Evolutionary conservation across 35 echinoderm and acorn worm genomes (phyloP).

Genomic region (Nesometra sesokonis): DNA sequence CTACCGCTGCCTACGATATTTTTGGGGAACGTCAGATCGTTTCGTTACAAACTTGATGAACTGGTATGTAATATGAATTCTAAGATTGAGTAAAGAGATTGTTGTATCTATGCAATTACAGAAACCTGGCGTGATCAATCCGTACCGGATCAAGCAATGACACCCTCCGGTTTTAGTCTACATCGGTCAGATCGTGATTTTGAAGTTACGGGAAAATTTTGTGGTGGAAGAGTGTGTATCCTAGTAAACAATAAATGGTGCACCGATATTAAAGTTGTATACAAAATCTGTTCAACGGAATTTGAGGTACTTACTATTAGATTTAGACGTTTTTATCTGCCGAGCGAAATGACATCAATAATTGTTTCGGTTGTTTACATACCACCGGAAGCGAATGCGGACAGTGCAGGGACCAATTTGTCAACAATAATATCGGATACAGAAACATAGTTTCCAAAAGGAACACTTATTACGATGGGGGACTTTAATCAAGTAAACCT

Average conservation of each 20-base stretch:
- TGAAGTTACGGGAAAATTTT: neutral
- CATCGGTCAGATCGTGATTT: neutral
- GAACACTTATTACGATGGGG: neutral
- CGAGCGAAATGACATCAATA: neutral
- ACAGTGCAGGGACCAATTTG: neutral
- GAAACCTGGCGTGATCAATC: conserved; percentile 3
- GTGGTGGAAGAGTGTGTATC: neutral
- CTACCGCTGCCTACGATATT: conserved; percentile 21
- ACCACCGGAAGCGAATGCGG: conserved; percentile 3
- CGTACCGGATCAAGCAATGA: neutral
- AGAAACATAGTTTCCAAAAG: conserved; percentile 1
- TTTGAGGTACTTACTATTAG: neutral
- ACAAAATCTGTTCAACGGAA: neutral
- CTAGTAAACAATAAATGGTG: conserved; percentile 4
- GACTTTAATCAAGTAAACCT: conserved; percentile 26
- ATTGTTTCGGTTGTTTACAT: neutral
- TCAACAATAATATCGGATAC: neutral
- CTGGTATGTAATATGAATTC: neutral
- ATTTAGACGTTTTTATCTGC: neutral
- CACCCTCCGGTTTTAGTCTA: neutral
- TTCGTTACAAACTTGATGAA: neutral
- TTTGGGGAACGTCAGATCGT: neutral
- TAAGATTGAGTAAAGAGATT: neutral
- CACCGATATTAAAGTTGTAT: conserved; percentile 8
- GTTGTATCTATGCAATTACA: neutral